phyloP scores from a whole-genome alignment of 1,140 invertebrate genomes.

The Heliconius eleuchia region DNA sequence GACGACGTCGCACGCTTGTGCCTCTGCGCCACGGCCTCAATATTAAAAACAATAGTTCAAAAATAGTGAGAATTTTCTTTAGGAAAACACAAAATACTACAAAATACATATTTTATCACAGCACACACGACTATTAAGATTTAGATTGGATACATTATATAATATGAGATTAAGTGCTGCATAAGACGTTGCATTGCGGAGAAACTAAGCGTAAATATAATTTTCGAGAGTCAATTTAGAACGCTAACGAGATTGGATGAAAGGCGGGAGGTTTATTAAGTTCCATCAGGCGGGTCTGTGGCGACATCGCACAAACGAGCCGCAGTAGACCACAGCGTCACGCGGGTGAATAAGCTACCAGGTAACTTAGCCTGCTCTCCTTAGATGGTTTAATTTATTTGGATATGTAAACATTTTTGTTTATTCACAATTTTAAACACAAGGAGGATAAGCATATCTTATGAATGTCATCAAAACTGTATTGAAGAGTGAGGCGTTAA shows the following conservation, averaged over 20 bases:
- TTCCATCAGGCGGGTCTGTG: conserved; percentile 58
- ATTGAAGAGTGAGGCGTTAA: no score
- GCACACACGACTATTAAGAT: conserved; percentile 22
- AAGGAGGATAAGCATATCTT: not conserved
- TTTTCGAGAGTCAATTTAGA: conserved; percentile 70
- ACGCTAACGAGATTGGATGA: conserved; percentile 70
- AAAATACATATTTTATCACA: conserved; percentile 32
- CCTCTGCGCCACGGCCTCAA: no score
- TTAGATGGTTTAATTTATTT: not conserved
- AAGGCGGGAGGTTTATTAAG: conserved; percentile 69
- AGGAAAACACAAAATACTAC: no score
- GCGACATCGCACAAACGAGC: conserved; percentile 56
- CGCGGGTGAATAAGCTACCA: conserved; percentile 43
- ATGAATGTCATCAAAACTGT: no score
- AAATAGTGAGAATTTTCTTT: no score
- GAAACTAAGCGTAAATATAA: conserved; percentile 51
- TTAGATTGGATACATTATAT: conserved; percentile 43
- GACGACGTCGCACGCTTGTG: no score
- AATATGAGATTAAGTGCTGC: conserved; percentile 56
- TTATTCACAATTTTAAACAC: not conserved
- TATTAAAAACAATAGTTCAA: not conserved
- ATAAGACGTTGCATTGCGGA: conserved; percentile 42
- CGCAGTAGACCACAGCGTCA: conserved; percentile 54
- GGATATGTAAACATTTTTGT: not conserved
- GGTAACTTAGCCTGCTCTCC: not conserved